Evolutionary conservation across 2,113 vertebrate genomes (phyloP), one percentile per base, ranked within the genome.

Genomic region (Erpornis zantholeuca): DNA sequence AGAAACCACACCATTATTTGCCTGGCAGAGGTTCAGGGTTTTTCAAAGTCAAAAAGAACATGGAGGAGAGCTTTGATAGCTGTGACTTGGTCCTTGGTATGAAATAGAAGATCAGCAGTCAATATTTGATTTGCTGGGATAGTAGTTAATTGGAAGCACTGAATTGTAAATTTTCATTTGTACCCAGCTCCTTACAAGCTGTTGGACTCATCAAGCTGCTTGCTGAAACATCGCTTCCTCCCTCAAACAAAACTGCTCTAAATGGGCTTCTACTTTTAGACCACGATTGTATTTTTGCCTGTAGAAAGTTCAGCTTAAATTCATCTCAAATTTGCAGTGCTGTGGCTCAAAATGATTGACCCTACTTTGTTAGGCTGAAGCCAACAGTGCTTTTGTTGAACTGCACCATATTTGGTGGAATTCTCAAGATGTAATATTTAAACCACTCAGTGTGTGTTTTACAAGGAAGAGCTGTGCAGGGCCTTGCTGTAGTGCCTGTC

Each of bases 251-350:
- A 61, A 12, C 20, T 64, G 33, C 82, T 81, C 22, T 33, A 13
- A 61, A 10, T 27, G 27, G 50, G 31, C 9, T 54, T 35, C 42
- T 88, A 6, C 54, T 19, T 66, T 79, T 60, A n/a, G 57, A 44
- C 44, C 24, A 16, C 12, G 14, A 2, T 23, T 76, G 12, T 38
- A 6, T 15, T 53, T 70, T 21, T 84, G 31, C 38, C 14, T 60
- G 7, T 20, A 56, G 84, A 81, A 83, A n/a, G 23, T 31, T 80
- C n/a, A 36, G 2, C 11, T 73, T 10, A 12, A 16, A 14, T 29
- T 47, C 3, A 1, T 10, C 40, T 57, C 9, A 7, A 0, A 8
- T 47, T 27, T 54, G 21, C 24, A 3, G 25, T 25, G 16, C 31
- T 14, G 45, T 54, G 64, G 36, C 56, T 78, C 72, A 3, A 1